Evolutionary conservation across 2,797 vertebrate genomes (phyloP).

Genomic region (Fundulus diaphanus): DNA sequence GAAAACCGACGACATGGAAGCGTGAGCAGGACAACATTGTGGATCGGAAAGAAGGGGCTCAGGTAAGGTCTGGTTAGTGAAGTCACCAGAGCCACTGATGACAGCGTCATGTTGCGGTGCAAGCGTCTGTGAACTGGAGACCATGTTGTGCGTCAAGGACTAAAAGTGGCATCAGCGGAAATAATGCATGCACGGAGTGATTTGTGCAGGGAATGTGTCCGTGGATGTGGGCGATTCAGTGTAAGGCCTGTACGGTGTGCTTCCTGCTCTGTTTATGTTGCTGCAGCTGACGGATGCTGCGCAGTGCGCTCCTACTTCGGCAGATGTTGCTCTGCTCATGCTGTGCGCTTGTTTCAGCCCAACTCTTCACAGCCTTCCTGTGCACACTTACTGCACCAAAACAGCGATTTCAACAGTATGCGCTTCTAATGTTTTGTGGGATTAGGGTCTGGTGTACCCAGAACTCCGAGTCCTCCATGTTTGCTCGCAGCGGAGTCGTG

Average conservation of each 20-base stretch:
- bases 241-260: neutral
- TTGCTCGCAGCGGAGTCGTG: slow-evolving; percentile 57
- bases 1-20: slow-evolving; percentile 30
- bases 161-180: neutral
- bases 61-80: slow-evolving; percentile 62
- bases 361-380: neutral
- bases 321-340: slow-evolving; percentile 59
- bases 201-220: neutral
- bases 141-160: slow-evolving; percentile 17
- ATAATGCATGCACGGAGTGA: slow-evolving; percentile 15
- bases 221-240: neutral
- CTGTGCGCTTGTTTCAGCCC: slow-evolving; percentile 33
- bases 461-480: slow-evolving; percentile 37
- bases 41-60: slow-evolving; percentile 20
- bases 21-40: slow-evolving; percentile 8
- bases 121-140: slow-evolving; percentile 11
- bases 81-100: neutral
- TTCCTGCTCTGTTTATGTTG: slow-evolving; percentile 36
- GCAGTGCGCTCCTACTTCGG: slow-evolving; percentile 53
- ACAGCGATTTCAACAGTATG: neutral
- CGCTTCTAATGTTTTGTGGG: neutral
- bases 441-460: neutral
- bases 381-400: neutral
- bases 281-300: slow-evolving; percentile 57
- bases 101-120: slow-evolving; percentile 8